Evolutionary conservation across 2,888 invertebrate genomes (phyloP), one percentile per base, ranked within the genome.

Genomic region (Cyaniris semiargus): DNA sequence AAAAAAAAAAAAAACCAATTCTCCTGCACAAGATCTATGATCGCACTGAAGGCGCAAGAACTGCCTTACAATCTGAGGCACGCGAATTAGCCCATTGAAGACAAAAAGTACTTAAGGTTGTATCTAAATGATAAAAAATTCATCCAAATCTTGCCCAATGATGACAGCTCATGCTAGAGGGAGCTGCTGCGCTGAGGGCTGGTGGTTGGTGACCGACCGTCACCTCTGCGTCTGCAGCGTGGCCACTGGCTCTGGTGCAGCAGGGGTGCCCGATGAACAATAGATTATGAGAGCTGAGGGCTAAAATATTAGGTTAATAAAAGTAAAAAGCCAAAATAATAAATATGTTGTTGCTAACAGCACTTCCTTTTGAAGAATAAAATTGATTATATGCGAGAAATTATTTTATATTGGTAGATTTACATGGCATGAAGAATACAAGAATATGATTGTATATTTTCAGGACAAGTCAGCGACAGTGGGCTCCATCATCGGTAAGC

Each of bases 401-500:
- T n/a, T n/a, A n/a, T n/a, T n/a, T n/a, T n/a, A n/a, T n/a, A n/a
- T n/a, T n/a, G n/a, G n/a, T n/a, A n/a, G n/a, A n/a, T n/a, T n/a
- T n/a, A n/a, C n/a, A n/a, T n/a, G n/a, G n/a, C 27, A 27, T 27
- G 48, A 21, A 60, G 23, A 60, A 3, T 23, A 60, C 23, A 23
- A 60, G 21, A 60, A 60, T 23, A 23, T 66, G 5, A 15, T 66
- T 27, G 13, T 66, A 66, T 31, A 66, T 31, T 88, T 88, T 0
- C 87, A 94, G 94, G 94, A 94, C 86, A 90, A 87, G 85, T 89
- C 92, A 0, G 93, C 94, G 34, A 94, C 94, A 0, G 91, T 90
- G 0, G 94, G 94, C 31, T 89, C 90, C 60, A 94, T 94, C 82
- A 80, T 94, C n/a, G 86, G 90, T 86, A 94, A 94, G 82, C 91